Evolutionary conservation across 2,888 invertebrate genomes (phyloP).

Genomic region (Neocrepidodera transversa): DNA sequence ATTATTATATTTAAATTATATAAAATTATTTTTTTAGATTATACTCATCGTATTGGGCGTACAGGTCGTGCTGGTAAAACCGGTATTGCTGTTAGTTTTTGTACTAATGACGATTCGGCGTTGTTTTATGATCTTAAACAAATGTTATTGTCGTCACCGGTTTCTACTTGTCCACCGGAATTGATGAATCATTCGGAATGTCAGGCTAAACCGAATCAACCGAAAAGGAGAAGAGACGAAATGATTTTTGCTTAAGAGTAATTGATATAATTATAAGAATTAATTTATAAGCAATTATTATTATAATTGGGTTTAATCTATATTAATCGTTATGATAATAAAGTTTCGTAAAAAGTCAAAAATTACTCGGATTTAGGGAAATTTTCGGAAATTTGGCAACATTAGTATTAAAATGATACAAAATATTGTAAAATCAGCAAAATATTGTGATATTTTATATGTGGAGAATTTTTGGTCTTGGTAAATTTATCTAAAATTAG

Average conservation of each 20-base stretch:
- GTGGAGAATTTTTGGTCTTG: too few relatives aligned
- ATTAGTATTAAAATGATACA: too few relatives aligned
- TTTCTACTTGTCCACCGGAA: conserved; percentile 94
- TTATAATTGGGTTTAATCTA: too few relatives aligned
- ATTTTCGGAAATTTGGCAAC: too few relatives aligned
- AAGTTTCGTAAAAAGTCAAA: too few relatives aligned
- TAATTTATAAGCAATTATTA: not conserved
- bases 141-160: conserved; percentile 85
- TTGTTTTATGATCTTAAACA: conserved; percentile 98
- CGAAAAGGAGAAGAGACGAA: conserved; percentile 92
- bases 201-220: conserved; percentile 95
- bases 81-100: conserved; percentile 94
- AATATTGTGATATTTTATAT: too few relatives aligned
- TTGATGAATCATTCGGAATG: conserved; percentile 98
- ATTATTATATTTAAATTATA: conserved; percentile 5
- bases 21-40: conserved; percentile 70
- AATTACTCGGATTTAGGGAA: too few relatives aligned
- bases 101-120: conserved; percentile 94
- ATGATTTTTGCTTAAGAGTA: conserved; percentile 87
- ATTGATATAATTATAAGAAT: too few relatives aligned
- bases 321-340: too few relatives aligned
- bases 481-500: too few relatives aligned
- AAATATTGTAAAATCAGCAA: too few relatives aligned
- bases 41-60: conserved; percentile 97
- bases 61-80: conserved; percentile 99